phyloP scores from a whole-genome alignment of 2,797 vertebrate genomes.

The Setipinna tenuifilis region DNA sequence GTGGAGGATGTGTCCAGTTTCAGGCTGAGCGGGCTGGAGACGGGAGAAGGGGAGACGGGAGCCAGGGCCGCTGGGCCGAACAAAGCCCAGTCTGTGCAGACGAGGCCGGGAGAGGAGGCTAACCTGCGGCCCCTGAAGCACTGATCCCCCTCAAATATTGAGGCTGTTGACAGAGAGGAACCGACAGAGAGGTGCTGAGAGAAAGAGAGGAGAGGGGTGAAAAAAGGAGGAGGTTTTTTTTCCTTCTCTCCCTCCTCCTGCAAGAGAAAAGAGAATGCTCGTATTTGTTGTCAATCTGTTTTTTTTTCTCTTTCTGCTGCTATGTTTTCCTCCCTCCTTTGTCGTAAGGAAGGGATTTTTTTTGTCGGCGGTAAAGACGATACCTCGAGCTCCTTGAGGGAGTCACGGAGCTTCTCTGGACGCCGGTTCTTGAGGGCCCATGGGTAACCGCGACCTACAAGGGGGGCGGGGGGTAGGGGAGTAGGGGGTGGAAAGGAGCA shows the following conservation, averaged over 20 bases:
- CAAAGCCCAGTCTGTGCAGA: conserved; percentile 88
- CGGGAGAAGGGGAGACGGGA: conserved; percentile 63
- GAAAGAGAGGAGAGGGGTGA: conserved; percentile 65
- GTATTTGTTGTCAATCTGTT: conserved; percentile 83
- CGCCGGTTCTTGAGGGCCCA: conserved; percentile 90
- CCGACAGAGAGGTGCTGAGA: conserved; percentile 82
- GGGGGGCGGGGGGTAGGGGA: conserved; percentile 34
- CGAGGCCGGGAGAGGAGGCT: conserved; percentile 60
- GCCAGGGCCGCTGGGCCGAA: conserved; percentile 76
- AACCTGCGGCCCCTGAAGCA: conserved; percentile 71
- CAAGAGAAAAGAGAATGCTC: conserved; percentile 72
- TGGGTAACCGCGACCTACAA: conserved; percentile 85
- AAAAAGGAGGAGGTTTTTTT: conserved; percentile 33
- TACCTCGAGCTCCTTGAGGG: conserved; percentile 95
- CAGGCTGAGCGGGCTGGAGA: conserved; percentile 64
- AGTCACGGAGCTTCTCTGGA: conserved; percentile 88
- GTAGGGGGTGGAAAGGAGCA: conserved; percentile 43
- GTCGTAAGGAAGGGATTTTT: conserved; percentile 77
- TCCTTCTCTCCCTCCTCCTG: not conserved
- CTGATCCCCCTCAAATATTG: conserved; percentile 91
- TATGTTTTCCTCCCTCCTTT: conserved; percentile 51
- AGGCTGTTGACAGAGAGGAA: conserved; percentile 84
- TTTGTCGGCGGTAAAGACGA: conserved; percentile 62
- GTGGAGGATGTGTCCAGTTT: conserved; percentile 61
- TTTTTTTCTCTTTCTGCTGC: not conserved